These are phyloP conservation scores for Microplitis manilae DNA, from an alignment of 2,888 invertebrate species.

Conservation along the genomic window DNA sequence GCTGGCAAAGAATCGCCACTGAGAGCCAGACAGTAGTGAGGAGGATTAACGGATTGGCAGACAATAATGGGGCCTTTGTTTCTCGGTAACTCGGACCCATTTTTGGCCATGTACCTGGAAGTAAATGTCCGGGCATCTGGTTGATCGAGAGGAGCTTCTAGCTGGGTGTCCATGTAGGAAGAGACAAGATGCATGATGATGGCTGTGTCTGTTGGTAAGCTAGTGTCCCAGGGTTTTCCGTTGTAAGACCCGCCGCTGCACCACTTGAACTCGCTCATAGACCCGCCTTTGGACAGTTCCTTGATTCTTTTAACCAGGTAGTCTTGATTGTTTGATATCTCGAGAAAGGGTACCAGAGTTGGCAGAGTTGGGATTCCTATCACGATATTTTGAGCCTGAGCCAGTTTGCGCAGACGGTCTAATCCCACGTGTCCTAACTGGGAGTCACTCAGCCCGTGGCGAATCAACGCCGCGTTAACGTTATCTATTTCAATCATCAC, in stretches of 20 bases:
- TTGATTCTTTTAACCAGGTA: constrained; percentile 86
- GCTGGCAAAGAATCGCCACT: constrained; percentile 61
- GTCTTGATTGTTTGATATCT: constrained; percentile 87
- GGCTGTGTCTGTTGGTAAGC: constrained; percentile 89
- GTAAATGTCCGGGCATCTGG: constrained; percentile 80
- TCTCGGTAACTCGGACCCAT: constrained; percentile 72
- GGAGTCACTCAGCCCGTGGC: constrained; percentile 79
- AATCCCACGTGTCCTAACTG: constrained; percentile 81
- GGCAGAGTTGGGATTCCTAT: constrained; percentile 76
- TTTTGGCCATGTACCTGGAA: constrained; percentile 69
- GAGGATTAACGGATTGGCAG: constrained; percentile 79
- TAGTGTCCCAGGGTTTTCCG: constrained; percentile 85
- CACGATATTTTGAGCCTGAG: constrained; percentile 74
- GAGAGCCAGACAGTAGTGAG: constrained; percentile 80
- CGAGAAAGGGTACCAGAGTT: constrained; percentile 84
- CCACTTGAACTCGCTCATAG: constrained; percentile 92
- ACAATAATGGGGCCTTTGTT: constrained; percentile 75
- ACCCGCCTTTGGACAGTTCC: constrained; percentile 86
- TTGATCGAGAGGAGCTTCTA: constrained; percentile 78
- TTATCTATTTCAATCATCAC: constrained; percentile 82
- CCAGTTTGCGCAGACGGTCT: constrained; percentile 83
- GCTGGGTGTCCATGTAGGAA: constrained; percentile 88
- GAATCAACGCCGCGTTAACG: constrained; percentile 80
- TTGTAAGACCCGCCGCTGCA: constrained; percentile 83
- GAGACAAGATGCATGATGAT: constrained; percentile 88